These are phyloP conservation scores for Megalurothrips usitatus DNA, from an alignment of 2,888 invertebrate genomes.

Conservation along the genomic window DNA sequence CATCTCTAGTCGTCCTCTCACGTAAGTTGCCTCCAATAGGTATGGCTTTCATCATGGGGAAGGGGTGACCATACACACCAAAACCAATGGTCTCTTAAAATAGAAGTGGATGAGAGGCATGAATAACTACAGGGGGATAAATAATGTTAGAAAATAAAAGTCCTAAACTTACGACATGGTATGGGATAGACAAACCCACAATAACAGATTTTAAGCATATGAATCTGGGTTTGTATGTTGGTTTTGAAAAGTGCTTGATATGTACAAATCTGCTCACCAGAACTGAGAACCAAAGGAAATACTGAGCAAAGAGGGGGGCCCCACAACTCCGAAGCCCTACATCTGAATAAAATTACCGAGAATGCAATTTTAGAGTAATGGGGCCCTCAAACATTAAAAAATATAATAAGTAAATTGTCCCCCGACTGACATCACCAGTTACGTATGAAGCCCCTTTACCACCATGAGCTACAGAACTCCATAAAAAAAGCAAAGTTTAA, in stretches of 20 bases:
- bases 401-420: slow-evolving; percentile 54
- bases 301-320: background rate
- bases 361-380: slow-evolving; percentile 46
- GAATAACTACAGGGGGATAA: background rate
- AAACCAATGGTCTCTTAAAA: slow-evolving; percentile 53
- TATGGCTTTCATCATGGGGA: slow-evolving; percentile 48
- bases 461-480: slow-evolving; percentile 28
- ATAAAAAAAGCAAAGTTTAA: background rate
- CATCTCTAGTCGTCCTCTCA: slow-evolving; percentile 27
- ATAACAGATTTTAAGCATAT: slow-evolving; percentile 52
- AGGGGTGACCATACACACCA: slow-evolving; percentile 54
- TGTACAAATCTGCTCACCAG: slow-evolving; percentile 55
- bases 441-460: slow-evolving; percentile 46
- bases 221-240: slow-evolving; percentile 50
- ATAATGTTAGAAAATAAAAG: slow-evolving; percentile 19
- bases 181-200: slow-evolving; percentile 52
- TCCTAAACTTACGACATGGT: slow-evolving; percentile 44
- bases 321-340: background rate
- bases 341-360: slow-evolving; percentile 43
- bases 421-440: slow-evolving; percentile 47
- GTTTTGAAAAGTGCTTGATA: slow-evolving; percentile 49
- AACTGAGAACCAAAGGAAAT: slow-evolving; percentile 39
- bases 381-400: slow-evolving; percentile 48
- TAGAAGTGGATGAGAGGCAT: slow-evolving; percentile 37
- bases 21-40: slow-evolving; percentile 43